Percentiles rank a stretch among this genome's conserved stretches.
These are phyloP conservation scores for Adelges cooleyi DNA, from an alignment of 1,140 invertebrate species.

Conservation along the genomic window DNA sequence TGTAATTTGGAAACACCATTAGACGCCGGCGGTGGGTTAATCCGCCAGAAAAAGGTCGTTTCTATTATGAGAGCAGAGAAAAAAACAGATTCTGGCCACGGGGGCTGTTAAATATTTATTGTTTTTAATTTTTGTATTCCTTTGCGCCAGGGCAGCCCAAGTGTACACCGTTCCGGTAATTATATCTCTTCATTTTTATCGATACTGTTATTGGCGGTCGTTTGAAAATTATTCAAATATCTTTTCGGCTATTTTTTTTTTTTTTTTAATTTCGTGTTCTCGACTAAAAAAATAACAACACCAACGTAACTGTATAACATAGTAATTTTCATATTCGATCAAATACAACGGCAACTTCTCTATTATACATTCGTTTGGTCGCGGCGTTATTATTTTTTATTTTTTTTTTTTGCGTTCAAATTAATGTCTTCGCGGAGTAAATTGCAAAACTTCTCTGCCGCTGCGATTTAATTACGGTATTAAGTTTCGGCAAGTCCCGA, in stretches of 20 bases:
- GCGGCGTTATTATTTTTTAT: too few relatives aligned
- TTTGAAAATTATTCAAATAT: neutral
- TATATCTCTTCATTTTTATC: conserved; percentile 24
- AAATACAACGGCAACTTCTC: too few relatives aligned
- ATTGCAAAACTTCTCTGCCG: conserved; percentile 21
- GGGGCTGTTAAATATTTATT: conserved; percentile 27
- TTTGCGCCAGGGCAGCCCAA: neutral
- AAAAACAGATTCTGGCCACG: neutral
- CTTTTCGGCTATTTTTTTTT: too few relatives aligned
- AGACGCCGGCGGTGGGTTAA: neutral
- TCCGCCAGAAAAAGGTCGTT: conserved; percentile 17
- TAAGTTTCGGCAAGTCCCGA: neutral
- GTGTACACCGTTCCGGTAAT: neutral
- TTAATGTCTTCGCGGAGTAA: neutral
- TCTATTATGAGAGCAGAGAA: conserved; percentile 9
- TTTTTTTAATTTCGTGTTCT: too few relatives aligned
- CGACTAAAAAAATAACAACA: too few relatives aligned
- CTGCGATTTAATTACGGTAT: conserved; percentile 25
- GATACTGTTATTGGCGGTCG: conserved; percentile 6
- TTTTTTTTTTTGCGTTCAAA: too few relatives aligned
- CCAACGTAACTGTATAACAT: too few relatives aligned
- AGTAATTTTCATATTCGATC: too few relatives aligned
- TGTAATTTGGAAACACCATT: conserved; percentile 19
- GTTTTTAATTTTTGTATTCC: conserved; percentile 3
- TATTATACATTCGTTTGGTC: too few relatives aligned